A percentile compares a stretch with the other conserved stretches of the same genome.
These are phyloP conservation scores for Sebastes diploproa DNA, from an alignment of 2,797 vertebrate species.

Conservation along the genomic window DNA sequence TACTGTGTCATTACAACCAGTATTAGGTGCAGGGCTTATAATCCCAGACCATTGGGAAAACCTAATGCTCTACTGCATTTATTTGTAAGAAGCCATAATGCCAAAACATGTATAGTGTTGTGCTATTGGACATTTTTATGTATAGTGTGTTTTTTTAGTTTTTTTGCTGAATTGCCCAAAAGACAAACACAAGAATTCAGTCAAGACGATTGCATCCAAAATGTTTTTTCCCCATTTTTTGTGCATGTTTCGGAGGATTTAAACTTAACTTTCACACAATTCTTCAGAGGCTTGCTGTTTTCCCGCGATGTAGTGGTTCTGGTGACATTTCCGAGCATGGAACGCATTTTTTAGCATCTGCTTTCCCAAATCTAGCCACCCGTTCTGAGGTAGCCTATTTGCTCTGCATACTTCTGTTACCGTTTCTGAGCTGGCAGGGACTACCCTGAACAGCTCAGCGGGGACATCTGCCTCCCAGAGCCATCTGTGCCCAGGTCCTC, in stretches of 20 bases:
- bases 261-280: slow-evolving; percentile 8
- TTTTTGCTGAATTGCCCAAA: not conserved
- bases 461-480: slow-evolving; percentile 78
- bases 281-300: slow-evolving; percentile 32
- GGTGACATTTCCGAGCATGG: slow-evolving; percentile 53
- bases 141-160: not conserved
- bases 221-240: not conserved
- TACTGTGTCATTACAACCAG: not conserved
- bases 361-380: slow-evolving; percentile 73
- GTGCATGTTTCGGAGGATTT: not conserved
- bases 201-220: not conserved
- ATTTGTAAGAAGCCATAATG: not conserved
- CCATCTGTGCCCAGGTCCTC: slow-evolving; percentile 78
- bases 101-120: not conserved
- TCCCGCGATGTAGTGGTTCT: slow-evolving; percentile 13
- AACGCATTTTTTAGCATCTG: slow-evolving; percentile 77
- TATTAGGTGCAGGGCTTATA: not conserved
- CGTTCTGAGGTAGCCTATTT: slow-evolving; percentile 68
- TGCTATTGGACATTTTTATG: not conserved
- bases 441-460: slow-evolving; percentile 73
- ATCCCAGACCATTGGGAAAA: not conserved
- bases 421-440: slow-evolving; percentile 73
- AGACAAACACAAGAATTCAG: not conserved
- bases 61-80: not conserved
- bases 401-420: slow-evolving; percentile 71